These are phyloP conservation scores for Amia ocellicauda DNA, from an alignment of 2,113 vertebrate species.

Conservation along the genomic window DNA sequence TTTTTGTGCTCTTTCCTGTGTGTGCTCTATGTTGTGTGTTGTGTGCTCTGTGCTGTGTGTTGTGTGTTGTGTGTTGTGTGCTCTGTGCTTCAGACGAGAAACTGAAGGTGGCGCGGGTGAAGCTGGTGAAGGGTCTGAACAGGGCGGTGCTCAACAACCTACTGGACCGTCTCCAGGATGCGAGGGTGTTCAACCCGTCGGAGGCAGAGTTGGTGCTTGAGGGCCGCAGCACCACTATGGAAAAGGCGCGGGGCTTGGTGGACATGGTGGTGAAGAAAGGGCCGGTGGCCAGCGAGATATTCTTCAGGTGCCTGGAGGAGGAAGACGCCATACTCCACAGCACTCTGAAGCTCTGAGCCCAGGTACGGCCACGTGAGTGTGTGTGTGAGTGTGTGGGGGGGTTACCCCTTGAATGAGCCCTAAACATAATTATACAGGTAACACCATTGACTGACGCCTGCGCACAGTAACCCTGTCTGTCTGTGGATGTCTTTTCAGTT, in stretches of 20 bases:
- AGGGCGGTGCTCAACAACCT: background rate
- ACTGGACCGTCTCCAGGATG: background rate
- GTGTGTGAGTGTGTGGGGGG: too few relatives aligned
- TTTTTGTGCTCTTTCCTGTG: too few relatives aligned
- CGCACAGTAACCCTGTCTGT: too few relatives aligned
- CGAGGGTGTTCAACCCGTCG: background rate
- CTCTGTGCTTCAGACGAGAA: background rate
- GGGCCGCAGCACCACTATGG: background rate
- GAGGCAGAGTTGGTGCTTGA: background rate
- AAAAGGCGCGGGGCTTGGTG: background rate
- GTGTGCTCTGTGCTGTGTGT: too few relatives aligned
- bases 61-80: too few relatives aligned
- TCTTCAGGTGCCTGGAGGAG: background rate
- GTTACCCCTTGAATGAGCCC: too few relatives aligned
- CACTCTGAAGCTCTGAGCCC: background rate
- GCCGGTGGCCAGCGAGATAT: background rate
- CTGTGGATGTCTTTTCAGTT: too few relatives aligned
- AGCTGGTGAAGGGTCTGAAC: background rate
- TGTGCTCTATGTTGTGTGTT: too few relatives aligned
- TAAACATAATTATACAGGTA: too few relatives aligned
- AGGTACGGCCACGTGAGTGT: background rate
- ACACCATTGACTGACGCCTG: too few relatives aligned
- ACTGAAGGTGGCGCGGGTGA: background rate
- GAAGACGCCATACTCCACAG: background rate
- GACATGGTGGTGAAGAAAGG: background rate